Base-by-base conservation (phyloP, 2,888 invertebrate species). In the Megastigmus dorsalis region DNA sequence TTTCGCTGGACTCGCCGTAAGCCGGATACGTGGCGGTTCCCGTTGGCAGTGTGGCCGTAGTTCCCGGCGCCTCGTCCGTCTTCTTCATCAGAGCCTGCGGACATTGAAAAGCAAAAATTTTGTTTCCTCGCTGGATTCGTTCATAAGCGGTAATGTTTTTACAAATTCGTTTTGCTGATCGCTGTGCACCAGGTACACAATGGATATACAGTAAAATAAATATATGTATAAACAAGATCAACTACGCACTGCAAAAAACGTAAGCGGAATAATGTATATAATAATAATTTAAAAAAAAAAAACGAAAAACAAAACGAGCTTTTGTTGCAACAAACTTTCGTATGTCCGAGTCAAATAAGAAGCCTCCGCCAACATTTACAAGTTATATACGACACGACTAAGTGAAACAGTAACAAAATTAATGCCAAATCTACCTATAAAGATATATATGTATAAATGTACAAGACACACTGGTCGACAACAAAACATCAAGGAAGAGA, bases 11-110 rank as follows among this genome's bases (percentile, higher is more conserved):
- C 75, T 88, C 82, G 54, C 54, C 65, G 55, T 77, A 75, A 3
- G 55, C 60, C 26, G 67, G 30, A 33, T 75, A 73, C 38, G 73
- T 73, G 15, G 68, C 23, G 36, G 78, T 71, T 45, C 82, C 79
- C 50, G 80, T 77, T 41, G 81, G 75, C 36, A 52, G n/a, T 15
- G 67, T 15, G n/a, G 79, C 69, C 71, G 83, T 75, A 18, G 79
- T 28, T 28, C 79, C 57, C 18, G 82, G 78, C 30, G 79, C 74
- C n/a, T 88, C 88, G 2, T 88, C 86, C 45, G 70, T 80, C 74
- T 86, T 88, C 77, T 87, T 88, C 82, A 84, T 81, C 75, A 87
- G 80, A 67, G 84, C 83, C 85, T 87, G 74, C 28, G 48, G 23
- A 76, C 65, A 73, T 67, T 23, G 18, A 67, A 66, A 52, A 52